A percentile compares a stretch with the other conserved stretches of the same genome.
These are phyloP conservation scores for Halisarca cf. caerulea DNA, from an alignment of 37 sponge, comb jelly and placozoan genomes.

Conservation along the genomic window DNA sequence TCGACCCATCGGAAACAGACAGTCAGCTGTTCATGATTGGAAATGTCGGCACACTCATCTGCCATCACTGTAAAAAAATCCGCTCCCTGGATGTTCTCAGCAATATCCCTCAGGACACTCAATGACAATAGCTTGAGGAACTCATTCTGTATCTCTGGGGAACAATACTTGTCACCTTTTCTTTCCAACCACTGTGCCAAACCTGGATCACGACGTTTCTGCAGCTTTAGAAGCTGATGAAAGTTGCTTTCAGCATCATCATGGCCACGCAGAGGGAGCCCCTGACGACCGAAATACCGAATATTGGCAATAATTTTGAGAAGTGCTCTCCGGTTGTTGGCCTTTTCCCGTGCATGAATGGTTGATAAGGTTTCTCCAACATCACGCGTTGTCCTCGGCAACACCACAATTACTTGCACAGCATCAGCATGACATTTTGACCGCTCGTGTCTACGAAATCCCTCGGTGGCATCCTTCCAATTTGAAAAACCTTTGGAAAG, in stretches of 20 bases:
- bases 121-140: not conserved
- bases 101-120: not conserved
- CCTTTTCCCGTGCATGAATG: too few relatives aligned
- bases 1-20: too few relatives aligned
- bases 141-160: conserved; percentile 14
- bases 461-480: too few relatives aligned
- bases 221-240: not conserved
- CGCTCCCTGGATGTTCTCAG: not conserved
- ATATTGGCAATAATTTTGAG: not conserved
- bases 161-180: conserved; percentile 18
- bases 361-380: too few relatives aligned
- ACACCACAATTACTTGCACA: too few relatives aligned
- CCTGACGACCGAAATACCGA: not conserved
- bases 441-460: too few relatives aligned
- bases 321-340: not conserved
- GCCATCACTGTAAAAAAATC: not conserved
- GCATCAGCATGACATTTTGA: too few relatives aligned
- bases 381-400: too few relatives aligned
- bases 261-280: conserved; percentile 9
- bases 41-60: too few relatives aligned
- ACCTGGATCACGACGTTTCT: not conserved
- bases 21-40: too few relatives aligned
- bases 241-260: not conserved
- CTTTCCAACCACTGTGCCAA: conserved; percentile 4
- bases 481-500: too few relatives aligned